phyloP scores from a whole-genome alignment of 2,888 invertebrate species.

The Hanleya hanleyi region DNA sequence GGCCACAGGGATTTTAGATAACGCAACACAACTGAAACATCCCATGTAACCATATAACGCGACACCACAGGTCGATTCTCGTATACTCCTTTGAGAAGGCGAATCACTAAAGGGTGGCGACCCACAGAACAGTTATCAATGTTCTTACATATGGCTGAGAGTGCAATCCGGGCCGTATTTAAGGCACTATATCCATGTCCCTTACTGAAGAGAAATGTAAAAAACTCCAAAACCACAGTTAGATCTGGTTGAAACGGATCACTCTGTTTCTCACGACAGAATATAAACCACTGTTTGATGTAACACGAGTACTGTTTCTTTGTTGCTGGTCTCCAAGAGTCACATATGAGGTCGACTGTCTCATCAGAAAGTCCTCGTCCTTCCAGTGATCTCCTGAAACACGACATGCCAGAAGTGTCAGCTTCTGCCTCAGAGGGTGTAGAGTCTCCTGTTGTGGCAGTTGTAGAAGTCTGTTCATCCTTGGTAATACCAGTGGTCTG shows the following conservation, averaged over 20 bases:
- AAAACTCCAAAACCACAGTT: no score
- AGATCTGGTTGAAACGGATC: no score
- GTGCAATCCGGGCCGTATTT: conserved; percentile 17
- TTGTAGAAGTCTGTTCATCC: background rate
- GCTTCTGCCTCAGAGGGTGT: background rate
- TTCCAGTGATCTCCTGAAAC: no score
- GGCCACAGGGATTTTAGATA: conserved; percentile 5
- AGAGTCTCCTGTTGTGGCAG: background rate
- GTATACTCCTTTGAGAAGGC: conserved; percentile 1
- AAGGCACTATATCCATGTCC: conserved; percentile 23
- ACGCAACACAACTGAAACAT: conserved; percentile 10
- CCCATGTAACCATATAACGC: conserved; percentile 6
- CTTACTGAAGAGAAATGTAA: no score
- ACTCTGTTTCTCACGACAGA: background rate
- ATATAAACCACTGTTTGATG: background rate
- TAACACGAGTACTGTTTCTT: background rate
- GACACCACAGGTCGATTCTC: background rate
- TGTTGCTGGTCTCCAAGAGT: conserved; percentile 13
- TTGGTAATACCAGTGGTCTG: background rate
- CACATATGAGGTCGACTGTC: background rate
- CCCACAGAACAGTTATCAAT: no score
- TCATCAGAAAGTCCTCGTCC: background rate
- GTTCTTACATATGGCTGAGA: no score
- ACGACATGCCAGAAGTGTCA: conserved; percentile 8
- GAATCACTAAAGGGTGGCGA: no score